Evolutionary conservation across 2,888 invertebrate species (phyloP), one percentile per base, ranked within the genome.

Genomic region (Drosophila sordidula): DNA sequence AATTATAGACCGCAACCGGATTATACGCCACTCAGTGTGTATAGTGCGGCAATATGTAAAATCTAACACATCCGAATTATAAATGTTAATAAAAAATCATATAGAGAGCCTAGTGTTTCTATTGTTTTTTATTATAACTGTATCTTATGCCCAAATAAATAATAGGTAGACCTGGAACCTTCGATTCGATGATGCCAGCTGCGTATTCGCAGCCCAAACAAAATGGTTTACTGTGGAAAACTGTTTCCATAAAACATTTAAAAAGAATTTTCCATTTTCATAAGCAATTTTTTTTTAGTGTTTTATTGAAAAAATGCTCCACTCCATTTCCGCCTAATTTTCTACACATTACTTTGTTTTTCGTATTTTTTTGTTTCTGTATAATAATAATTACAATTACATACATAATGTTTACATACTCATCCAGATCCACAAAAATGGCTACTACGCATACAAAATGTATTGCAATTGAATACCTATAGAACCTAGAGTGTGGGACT

Each of bases 241-340:
- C 18, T 18, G 18, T 18, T 18, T 39, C 11, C 25, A 36, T 11
- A 26, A 16, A 18, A 32, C 14, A 47, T 34, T 41, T 5, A 46
- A 38, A 26, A 57, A 59, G 34, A 42, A 38, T 18, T 59, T 29
- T 46, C 2, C n/a, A n/a, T 65, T 75, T 74, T 58, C 59, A 74
- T 66, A 74, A 66, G 73, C 66, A 67, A 66, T 47, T 42, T 67
- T 75, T 55, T 78, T 81, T 80, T 78, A 80, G 76, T 87, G 72
- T 86, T 86, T 86, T 87, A 87, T 86, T 89, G 82, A 85, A 85
- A 86, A 89, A 89, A 86, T 89, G 77, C 85, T 86, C 87, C 86
- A 85, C 77, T 87, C 86, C 86, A 67, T 86, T 85, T 85, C 75
- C 72, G 81, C 75, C 88, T 88, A 85, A 86, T 86, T 85, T 83